Evolutionary conservation across 2,797 vertebrate genomes (phyloP).

Genomic region (Muraenolepis orangiensis): DNA sequence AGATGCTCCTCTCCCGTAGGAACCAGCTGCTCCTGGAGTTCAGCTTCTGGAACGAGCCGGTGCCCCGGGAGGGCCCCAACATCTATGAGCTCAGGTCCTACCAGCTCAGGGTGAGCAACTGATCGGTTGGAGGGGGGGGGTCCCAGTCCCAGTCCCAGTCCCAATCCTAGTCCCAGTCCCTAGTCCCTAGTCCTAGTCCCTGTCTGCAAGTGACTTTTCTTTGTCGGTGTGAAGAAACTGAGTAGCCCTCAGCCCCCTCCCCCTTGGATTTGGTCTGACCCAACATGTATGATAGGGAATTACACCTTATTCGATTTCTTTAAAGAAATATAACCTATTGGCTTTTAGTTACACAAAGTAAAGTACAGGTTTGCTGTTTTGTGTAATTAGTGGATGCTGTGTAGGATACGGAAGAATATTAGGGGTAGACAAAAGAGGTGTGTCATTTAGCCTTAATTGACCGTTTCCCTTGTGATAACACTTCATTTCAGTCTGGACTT

Average conservation of each 20-base stretch:
- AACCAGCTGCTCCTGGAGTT: slow-evolving; percentile 95
- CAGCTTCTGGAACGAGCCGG: slow-evolving; percentile 95
- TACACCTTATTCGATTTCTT: neutral
- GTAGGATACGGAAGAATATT: neutral
- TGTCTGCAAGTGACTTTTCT: neutral
- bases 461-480: neutral
- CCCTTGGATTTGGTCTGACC: neutral
- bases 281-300: neutral
- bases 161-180: neutral
- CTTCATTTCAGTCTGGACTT: neutral
- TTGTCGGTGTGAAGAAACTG: neutral
- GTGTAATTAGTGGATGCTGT: neutral
- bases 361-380: neutral
- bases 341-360: neutral
- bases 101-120: slow-evolving; percentile 87
- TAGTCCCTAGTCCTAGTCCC: neutral
- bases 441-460: neutral
- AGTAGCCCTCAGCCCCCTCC: neutral
- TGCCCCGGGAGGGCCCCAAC: slow-evolving; percentile 87
- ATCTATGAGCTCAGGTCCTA: slow-evolving; percentile 95
- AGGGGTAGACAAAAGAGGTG: neutral
- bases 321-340: too few relatives aligned
- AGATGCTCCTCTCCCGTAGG: slow-evolving; percentile 92
- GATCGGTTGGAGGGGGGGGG: neutral
- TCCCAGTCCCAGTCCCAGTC: too few relatives aligned